Evolutionary conservation across 2,797 vertebrate genomes (phyloP).

Genomic region (Lagorchestes hirsutus): DNA sequence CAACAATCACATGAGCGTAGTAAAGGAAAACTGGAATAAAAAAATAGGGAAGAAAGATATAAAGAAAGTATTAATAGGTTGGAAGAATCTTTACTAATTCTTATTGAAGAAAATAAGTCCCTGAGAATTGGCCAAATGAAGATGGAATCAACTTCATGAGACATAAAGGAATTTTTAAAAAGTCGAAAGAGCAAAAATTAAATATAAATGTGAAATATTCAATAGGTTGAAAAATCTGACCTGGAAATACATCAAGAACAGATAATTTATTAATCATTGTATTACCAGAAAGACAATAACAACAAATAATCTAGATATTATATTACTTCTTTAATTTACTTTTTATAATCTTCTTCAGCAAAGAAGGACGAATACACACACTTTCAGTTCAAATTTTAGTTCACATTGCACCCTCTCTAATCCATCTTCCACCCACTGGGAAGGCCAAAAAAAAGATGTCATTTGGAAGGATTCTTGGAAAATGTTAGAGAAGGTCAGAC

Average conservation of each 20-base stretch:
- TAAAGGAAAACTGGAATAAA: no score
- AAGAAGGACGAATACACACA: no score
- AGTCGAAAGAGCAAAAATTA: background rate
- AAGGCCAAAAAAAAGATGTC: no score
- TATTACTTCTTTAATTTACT: background rate
- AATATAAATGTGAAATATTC: background rate
- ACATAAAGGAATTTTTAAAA: background rate
- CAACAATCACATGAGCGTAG: no score
- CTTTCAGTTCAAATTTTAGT: background rate
- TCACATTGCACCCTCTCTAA: no score
- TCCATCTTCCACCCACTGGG: no score
- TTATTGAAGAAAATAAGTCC: background rate
- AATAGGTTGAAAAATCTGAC: background rate
- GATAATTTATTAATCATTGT: background rate
- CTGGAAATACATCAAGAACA: background rate
- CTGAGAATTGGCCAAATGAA: background rate
- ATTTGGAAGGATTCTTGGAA: no score
- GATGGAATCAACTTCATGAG: background rate
- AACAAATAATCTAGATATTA: background rate
- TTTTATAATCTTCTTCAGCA: background rate
- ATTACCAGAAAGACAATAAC: background rate
- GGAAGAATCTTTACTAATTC: background rate
- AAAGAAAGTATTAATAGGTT: background rate
- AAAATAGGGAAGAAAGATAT: no score
- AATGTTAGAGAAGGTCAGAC: no score